Evolutionary conservation across 1,140 invertebrate genomes (phyloP), one percentile per base, ranked within the genome.

Genomic region (Nebria ingens): DNA sequence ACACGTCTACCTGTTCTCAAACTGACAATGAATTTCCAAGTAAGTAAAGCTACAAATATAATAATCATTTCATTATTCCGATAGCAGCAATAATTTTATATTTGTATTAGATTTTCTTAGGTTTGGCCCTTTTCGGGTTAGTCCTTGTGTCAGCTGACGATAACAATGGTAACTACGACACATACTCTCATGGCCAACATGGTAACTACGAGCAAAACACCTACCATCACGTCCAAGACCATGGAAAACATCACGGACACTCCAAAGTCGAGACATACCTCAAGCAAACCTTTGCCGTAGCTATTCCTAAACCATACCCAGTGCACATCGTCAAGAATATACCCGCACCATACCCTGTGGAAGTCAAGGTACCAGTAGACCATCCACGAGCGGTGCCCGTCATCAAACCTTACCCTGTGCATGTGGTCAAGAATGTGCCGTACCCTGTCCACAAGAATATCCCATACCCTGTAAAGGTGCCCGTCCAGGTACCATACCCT

Each of bases 381-480:
- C 61, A 60, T 22, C 55, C 51, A 56, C 70, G 67, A 56, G 67
- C 21, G 56, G 34, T 29, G n/a, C 49, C 21, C 19, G 34, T 42
- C 17, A 73, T 76, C 55, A 66, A 68, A 20, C 76, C 68, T 38
- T 74, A 65, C 62, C 75, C 72, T 57, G 77, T 68, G 57, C 71
- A 68, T 61, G 76, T 67, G 50, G 71, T 63, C 13, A 70, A 74
- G 57, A 75, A 77, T 1, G 78, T 78, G 57, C 77, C 76, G 2
- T 78, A 79, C 0, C 71, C 76, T 6, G 69, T 79, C 2, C 71
- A 76, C 11, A 77, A 78, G 61, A 77, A 75, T 59, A 69, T 79
- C 2, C 77, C 78, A 0, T 9, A 12, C 17, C 40, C 40, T 4
- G 40, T 45, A 17, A 45, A 45, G 17, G 40, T 45, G 3, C 40